Conservation (phyloP, 2,113 vertebrate species). For the Tupaia chinensis region DNA sequence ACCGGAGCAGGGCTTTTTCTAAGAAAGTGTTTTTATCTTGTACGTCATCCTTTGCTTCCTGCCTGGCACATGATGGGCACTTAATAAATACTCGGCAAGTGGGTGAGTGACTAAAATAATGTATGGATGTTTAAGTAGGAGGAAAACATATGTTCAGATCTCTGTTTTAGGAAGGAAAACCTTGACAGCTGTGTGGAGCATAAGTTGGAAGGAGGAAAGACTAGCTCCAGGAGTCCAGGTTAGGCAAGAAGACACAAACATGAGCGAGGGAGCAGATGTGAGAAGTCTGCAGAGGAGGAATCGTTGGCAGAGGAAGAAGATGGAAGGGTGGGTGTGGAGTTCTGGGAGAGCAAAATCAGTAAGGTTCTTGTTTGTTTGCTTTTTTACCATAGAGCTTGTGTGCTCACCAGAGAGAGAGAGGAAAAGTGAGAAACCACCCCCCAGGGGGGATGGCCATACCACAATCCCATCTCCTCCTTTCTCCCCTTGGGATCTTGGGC, state of each 20-base stretch:
- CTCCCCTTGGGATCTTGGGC: too few relatives aligned
- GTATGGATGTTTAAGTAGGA: not conserved
- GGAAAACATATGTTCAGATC: not conserved
- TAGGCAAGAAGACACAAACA: not conserved
- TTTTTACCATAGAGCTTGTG: too few relatives aligned
- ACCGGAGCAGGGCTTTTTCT: not conserved
- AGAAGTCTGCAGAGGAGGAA: not conserved
- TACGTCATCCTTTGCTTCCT: not conserved
- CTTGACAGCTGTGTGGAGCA: not conserved
- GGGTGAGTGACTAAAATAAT: not conserved
- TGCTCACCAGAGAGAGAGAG: too few relatives aligned
- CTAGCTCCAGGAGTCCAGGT: not conserved
- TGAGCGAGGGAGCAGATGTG: not conserved
- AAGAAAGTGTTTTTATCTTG: not conserved
- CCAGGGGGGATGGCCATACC: too few relatives aligned
- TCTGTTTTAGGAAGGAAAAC: slow-evolving; percentile 35
- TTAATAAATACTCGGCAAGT: slow-evolving; percentile 24
- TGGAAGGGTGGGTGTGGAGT: not conserved
- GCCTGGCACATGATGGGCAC: not conserved
- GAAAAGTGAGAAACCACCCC: too few relatives aligned
- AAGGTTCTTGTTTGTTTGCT: not conserved
- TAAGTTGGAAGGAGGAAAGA: not conserved
- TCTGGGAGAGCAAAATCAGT: not conserved
- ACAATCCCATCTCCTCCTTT: too few relatives aligned
- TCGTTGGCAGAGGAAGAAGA: not conserved